Base-by-base conservation (phyloP, 2,888 invertebrate genomes). In the Clitarchus hookeri region DNA sequence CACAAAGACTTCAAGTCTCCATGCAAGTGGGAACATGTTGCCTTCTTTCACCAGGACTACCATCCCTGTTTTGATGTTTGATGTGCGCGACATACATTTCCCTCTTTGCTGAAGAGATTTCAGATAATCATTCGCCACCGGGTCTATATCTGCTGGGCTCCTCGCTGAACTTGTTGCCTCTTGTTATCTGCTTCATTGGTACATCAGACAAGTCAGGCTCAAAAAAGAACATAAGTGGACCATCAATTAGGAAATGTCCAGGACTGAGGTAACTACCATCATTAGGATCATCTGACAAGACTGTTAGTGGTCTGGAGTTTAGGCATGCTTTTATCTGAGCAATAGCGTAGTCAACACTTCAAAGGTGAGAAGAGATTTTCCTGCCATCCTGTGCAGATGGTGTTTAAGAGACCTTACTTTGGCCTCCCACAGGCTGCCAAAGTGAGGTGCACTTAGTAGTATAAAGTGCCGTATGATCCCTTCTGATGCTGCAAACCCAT, bases 201-300 rank as follows among this genome's bases (percentile, higher is more conserved):
- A 8, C 48, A 1, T 8, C 48, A 48, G 16, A 48, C 11, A 27
- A 82, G 13, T 0, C 2, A n/a, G 13, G 25, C 77, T 90, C 89
- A 2, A 90, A 89, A 3, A 90, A n/a, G 0, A 88, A 83, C 0
- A 85, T 89, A 0, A 90, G 83, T 2, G 89, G 85, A 77, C 87
- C 86, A 11, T 90, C 90, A 91, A 90, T 89, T 0, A 91, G 86
- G 83, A 91, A 90, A 86, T 91, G 90, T 6, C 89, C 90, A 23
- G 90, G 90, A 0, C 89, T 90, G 0, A 90, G 87, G 11, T 88
- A 87, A 3, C 86, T 48, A 2, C 89, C 84, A 84, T 90, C 89
- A 27, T 86, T 79, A 0, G 48, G 53, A 9, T n/a, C 6, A n/a
- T 84, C 84, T 36, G 53, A 54, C 2, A n/a, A n/a, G 16, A 3